Conservation (phyloP, 2,113 vertebrate genomes). For the Poicephalus meyeri region DNA sequence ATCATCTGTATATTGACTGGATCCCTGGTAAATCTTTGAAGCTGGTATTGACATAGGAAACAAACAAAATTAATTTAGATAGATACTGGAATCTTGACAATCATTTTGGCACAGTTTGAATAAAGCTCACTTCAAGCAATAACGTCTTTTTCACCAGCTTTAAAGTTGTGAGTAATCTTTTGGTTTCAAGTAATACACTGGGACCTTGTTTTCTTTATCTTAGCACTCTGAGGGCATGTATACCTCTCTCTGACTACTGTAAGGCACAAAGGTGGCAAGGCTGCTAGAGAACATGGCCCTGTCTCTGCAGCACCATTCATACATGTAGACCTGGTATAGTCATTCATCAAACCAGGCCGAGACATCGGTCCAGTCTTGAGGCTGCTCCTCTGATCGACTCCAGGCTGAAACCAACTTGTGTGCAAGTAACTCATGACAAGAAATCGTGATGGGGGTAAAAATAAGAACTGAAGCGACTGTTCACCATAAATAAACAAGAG, state of each 20-base stretch:
- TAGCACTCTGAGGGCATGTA: background rate
- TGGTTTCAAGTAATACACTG: background rate
- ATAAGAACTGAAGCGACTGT: background rate
- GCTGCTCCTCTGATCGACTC: background rate
- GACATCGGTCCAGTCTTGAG: rapidly evolving
- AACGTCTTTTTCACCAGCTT: background rate
- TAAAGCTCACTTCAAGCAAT: background rate
- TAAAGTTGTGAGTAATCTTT: background rate
- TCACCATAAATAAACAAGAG: background rate
- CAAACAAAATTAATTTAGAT: background rate
- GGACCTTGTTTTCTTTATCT: background rate
- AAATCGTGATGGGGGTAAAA: rapidly evolving
- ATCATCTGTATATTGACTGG: background rate
- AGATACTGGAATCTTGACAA: background rate
- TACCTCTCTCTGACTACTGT: background rate
- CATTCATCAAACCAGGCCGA: background rate
- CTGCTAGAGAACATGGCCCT: background rate
- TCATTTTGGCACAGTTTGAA: background rate
- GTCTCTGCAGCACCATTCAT: background rate
- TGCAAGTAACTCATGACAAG: background rate
- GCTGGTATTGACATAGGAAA: background rate
- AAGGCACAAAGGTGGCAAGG: background rate
- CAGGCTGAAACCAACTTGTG: background rate
- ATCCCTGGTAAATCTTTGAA: constrained; percentile 44
- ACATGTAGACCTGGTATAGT: background rate